Conservation (phyloP, 2,797 vertebrate genomes). For the Chloroceryle amazona region DNA sequence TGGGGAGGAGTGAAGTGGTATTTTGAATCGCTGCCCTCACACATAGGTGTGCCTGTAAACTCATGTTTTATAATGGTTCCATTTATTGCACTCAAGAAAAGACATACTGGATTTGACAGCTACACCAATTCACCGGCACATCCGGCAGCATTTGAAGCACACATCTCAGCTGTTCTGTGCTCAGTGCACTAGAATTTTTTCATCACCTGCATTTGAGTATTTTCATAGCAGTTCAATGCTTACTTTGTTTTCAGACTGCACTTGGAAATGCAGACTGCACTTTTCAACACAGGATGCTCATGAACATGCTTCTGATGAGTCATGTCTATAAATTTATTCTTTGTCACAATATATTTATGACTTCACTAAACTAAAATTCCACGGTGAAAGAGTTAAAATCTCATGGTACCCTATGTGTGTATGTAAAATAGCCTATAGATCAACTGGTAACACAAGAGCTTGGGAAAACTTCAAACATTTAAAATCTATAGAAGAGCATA, state of each 20-base stretch:
- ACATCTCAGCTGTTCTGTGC: not conserved
- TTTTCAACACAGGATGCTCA: not conserved
- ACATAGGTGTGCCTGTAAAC: not conserved
- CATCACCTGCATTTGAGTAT: not conserved
- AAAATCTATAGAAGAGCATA: not conserved
- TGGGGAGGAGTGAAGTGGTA: not conserved
- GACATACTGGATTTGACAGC: not conserved
- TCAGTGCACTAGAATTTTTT: not conserved
- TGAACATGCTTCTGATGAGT: not conserved
- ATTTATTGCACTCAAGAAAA: not conserved
- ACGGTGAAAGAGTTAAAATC: not conserved
- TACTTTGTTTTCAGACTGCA: not conserved
- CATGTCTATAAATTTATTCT: not conserved
- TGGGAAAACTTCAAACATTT: not conserved
- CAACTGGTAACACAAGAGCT: not conserved
- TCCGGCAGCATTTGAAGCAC: conserved; percentile 1
- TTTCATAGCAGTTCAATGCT: not conserved
- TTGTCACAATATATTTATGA: not conserved
- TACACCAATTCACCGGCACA: not conserved
- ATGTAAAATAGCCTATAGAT: not conserved
- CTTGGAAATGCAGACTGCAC: not conserved
- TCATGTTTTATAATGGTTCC: not conserved
- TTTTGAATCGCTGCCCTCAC: not conserved
- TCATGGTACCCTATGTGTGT: not conserved
- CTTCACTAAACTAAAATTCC: not conserved